phyloP scores from a whole-genome alignment of 2,888 invertebrate genomes.

The Pandemis corylana region DNA sequence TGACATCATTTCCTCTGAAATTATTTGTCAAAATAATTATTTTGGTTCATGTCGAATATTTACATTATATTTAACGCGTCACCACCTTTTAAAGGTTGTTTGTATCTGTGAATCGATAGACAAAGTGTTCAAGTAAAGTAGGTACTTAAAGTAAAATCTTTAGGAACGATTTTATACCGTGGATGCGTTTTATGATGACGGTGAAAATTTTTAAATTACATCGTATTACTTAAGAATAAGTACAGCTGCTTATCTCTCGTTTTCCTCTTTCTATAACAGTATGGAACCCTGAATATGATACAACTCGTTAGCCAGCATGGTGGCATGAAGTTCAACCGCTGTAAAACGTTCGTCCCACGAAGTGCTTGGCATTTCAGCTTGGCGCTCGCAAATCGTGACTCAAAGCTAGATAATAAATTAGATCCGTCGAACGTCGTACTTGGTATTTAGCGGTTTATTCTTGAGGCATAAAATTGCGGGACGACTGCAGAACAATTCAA shows the following conservation, averaged over 20 bases:
- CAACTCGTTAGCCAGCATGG: constrained; percentile 26
- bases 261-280: background rate
- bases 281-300: constrained; percentile 34
- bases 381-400: constrained; percentile 18
- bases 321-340: constrained; percentile 31
- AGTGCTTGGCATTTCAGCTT: constrained; percentile 28
- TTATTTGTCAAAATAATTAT: background rate
- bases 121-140: too few species aligned
- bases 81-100: too few species aligned
- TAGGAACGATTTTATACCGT: too few species aligned
- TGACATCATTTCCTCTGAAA: background rate
- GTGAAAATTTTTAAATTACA: too few species aligned
- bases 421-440: constrained; percentile 20
- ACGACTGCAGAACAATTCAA: background rate
- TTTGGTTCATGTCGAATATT: background rate
- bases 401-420: constrained; percentile 32
- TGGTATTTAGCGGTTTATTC: constrained; percentile 22
- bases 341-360: constrained; percentile 33
- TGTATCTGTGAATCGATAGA: too few species aligned
- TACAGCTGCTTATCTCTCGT: too few species aligned
- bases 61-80: too few species aligned
- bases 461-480: constrained; percentile 3
- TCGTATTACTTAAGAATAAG: too few species aligned
- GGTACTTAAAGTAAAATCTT: too few species aligned
- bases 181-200: too few species aligned